Conservation (phyloP, 92 coral and sea anemone species). For the Umimayanthus kanabou region DNA sequence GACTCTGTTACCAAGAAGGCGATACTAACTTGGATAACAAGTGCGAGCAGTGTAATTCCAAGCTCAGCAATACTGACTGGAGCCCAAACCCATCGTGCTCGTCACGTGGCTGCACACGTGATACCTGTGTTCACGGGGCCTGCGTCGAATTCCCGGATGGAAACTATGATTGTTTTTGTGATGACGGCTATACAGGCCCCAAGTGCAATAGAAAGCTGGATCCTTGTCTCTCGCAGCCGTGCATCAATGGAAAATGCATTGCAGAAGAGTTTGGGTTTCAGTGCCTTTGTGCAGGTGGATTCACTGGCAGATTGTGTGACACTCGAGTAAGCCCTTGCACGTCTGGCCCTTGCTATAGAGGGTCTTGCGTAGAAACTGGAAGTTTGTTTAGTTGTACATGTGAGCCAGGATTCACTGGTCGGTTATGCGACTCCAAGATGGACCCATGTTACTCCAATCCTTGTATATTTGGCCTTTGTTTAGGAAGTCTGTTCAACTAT, state of each 20-base stretch:
- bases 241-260: conserved; percentile 53
- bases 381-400: conserved; percentile 53
- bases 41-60: conserved; percentile 70
- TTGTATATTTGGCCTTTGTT: conserved; percentile 69
- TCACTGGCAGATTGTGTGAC: conserved; percentile 60
- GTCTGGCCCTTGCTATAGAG: conserved; percentile 68
- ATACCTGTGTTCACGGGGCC: conserved; percentile 70
- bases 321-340: conserved; percentile 48
- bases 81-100: conserved; percentile 56
- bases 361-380: conserved; percentile 54
- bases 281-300: conserved; percentile 73
- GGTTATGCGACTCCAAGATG: conserved; percentile 39
- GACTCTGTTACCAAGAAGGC: conserved; percentile 68
- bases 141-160: conserved; percentile 60
- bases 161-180: conserved; percentile 64
- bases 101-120: conserved; percentile 57
- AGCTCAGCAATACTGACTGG: conserved; percentile 58
- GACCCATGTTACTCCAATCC: conserved; percentile 67
- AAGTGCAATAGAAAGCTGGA: conserved; percentile 44
- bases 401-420: conserved; percentile 57
- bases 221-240: conserved; percentile 51
- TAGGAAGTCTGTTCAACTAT: conserved; percentile 38
- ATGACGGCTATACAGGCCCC: conserved; percentile 75
- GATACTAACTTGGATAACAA: conserved; percentile 54
- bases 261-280: conserved; percentile 25